Evolutionary conservation across 2,888 invertebrate genomes (phyloP), one percentile per base, ranked within the genome.

Genomic region (Sminthurinus aureus): DNA sequence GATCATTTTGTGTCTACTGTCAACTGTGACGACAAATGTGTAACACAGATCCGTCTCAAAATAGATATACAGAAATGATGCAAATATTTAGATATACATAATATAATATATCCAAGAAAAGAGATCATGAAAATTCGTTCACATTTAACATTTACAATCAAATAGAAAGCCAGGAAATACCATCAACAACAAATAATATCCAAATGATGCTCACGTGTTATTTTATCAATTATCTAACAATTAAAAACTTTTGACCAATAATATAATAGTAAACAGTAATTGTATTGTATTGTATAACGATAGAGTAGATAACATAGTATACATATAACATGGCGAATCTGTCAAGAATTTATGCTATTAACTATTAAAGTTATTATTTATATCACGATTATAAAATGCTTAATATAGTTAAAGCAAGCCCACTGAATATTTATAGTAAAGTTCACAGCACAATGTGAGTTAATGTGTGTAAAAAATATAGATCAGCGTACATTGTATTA

Each of bases 91-190:
- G 6, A 67, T 67, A 20, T 67, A 13, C 67, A 12, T 67, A n/a
- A 8, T 15, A 22, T 20, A 11, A 1, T 69, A 67, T 22, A n/a
- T 69, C 13, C 22, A 20, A 69, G 18, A 22, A 69, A 69, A 69
- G 18, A 69, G 18, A 22, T n/a, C 69, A 69, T 69, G n/a, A 12
- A 69, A 69, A 22, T 1, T 12, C 20, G n/a, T 22, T 69, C 4
- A 69, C 69, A 69, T 69, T 69, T 69, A 69, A 69, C 69, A 69
- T 69, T 69, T 69, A 69, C 69, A 69, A 69, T 69, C 69, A 69
- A 69, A 69, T n/a, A 0, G 13, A 58, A 69, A 69, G 69, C 69
- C 69, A 64, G 64, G 1, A 22, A 20, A 50, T 74, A 26, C n/a
- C 24, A 26, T 74, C 6, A 15, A 58, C 9, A 58, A 6, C 18